Evolutionary conservation across 2,113 vertebrate species (phyloP), one percentile per base, ranked within the genome.

Genomic region (Gopherus evgoodei): DNA sequence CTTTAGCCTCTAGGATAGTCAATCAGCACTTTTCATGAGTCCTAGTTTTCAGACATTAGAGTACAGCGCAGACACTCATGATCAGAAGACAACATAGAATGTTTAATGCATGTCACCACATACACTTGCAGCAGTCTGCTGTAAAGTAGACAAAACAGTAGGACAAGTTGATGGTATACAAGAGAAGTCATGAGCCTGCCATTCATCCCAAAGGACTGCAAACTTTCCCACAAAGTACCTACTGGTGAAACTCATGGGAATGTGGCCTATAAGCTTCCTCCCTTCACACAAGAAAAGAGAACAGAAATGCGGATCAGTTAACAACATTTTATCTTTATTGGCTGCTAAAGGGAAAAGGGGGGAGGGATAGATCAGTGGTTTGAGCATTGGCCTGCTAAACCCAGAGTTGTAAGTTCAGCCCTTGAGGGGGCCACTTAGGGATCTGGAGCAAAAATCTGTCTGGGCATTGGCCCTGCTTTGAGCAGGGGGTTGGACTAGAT

Each of bases 201-300:
- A 88, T 83, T 49, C 84, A 93, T 91, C 54, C 84, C 75, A 44
- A 69, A 69, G 57, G 95, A 75, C 90, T 94, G 95, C 96, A 95
- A 94, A 96, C 94, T 69, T 83, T 96, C 90, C 87, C 57, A 10
- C 16, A 85, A 82, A 52, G 79, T 25, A 13, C 2, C 1, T 83
- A 49, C 89, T 90, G 29, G 2, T 1, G 44, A 82, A 93, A 82
- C 93, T 88, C 90, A 24, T 0, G 81, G 83, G 83, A 95, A 47
- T 0, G 53, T 79, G 94, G 81, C 31, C 95, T 27, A 81, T 97
- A 85, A 96, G 93, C 89, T 94, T 90, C 42, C 13, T 44, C 84
- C 91, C 93, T 91, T 1, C 5, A 49, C 54, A 59, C 50, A 1
- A 93, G 87, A 92, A 53, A 52, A 94, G 78, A 85, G 91, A 85